Base-by-base conservation (phyloP, 2,113 vertebrate genomes). In the Solea solea region DNA sequence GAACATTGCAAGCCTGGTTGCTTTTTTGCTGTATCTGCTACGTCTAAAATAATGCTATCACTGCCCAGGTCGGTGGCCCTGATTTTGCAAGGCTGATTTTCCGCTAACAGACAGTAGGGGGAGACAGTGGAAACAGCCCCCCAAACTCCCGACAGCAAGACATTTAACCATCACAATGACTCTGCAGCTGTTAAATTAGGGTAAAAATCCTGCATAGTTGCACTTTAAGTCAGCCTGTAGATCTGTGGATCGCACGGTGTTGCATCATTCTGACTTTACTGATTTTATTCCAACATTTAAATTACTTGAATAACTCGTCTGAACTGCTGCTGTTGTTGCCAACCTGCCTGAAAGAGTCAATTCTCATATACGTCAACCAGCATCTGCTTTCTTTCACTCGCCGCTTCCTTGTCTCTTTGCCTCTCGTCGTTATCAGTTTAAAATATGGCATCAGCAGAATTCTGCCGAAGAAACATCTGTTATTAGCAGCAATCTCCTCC, bases 201-300 rank as follows among this genome's bases (percentile, higher is more conserved):
- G 3, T 34, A 34, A 34, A 34, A 34, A 34, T 34, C 34, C 34
- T 34, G 34, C 34, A 6, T 1, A 34, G 34, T 34, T 34, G 3
- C 34, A 15, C n/a, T 45, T 41, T 1, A 57, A 34, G 50, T 34
- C 57, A 50, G 64, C 40, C n/a, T 51, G 27, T 40, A 50, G 14
- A 15, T 53, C 7, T 5, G 4, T 9, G 69, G 21, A 7, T 5
- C 15, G 40, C 15, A 58, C 9, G 7, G 13, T 64, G 13, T 21
- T 52, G 40, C 49, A 72, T 59, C 7, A 34, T n/a, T 14, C 1
- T 7, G 34, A 59, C 28, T 66, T 44, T 14, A 10, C 69, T 39
- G 49, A 40, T 62, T 68, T 71, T 71, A 83, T 74, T 69, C 39
- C 48, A 55, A 13, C 57, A 10, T 72, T 75, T 78, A 72, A 72